Base-by-base conservation (phyloP, 2,797 vertebrate genomes). In the Tenualosa thibaudeaui region DNA sequence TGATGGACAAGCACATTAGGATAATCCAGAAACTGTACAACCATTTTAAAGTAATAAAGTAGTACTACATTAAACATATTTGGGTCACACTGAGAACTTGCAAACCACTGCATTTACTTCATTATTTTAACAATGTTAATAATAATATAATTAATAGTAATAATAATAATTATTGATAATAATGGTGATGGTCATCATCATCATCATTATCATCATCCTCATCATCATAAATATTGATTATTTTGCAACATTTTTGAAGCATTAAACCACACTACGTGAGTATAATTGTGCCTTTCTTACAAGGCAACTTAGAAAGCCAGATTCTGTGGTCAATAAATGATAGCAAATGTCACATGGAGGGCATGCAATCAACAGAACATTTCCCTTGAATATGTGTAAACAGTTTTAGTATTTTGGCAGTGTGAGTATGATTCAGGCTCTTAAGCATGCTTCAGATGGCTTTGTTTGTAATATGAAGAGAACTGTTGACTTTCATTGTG, bases 401-500 rank as follows among this genome's bases (percentile, higher is more conserved):
- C 15, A 40, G 37, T 17, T 43, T 78, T 40, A 78, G 37, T 17
- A 43, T 78, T 71, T 71, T 71, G 31, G 17, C 71, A 22, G 37
- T 46, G 15, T 75, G 3, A 43, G 68, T 46, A 78, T 78, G 71
- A 78, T 78, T 43, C 71, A 78, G 46, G 19, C 26, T 17, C 71
- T n/a, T n/a, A n/a, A 78, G 12, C 37, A 78, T 46, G 58, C 71
- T 46, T 78, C 71, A 43, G 68, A 75, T 43, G 37, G 37, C 15
- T 58, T 31, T 81, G 78, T 81, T 22, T 19, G n/a, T 37, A 43
- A 85, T 26, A 37, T 46, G 22, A 56, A 60, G 46, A 54, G 56
- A 85, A 62, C 60, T 91, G 89, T 94, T 94, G 94, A 94, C 89
- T 91, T 93, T 94, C 90, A 94, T 94, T 88, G 86, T 92, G 92